Base-by-base conservation (phyloP, 2,113 vertebrate genomes). In the Chamaea fasciata region DNA sequence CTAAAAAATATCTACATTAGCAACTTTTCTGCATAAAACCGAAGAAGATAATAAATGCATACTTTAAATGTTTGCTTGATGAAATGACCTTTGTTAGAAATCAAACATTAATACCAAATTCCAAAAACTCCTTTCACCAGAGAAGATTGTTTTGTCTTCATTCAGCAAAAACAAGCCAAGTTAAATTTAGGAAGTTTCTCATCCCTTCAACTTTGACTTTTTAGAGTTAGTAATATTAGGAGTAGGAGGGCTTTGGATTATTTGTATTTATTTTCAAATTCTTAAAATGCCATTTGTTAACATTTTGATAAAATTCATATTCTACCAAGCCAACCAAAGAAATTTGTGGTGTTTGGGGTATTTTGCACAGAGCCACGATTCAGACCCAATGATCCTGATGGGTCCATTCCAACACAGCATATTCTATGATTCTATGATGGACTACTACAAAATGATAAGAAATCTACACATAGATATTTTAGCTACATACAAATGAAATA, bases 121-220 rank as follows among this genome's bases (percentile, higher is more conserved):
- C 73, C 81, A 62, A 42, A 49, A 68, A 81, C 41, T 21, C 10
- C 24, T 91, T 94, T 85, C 30, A 57, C 26, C 18, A 67, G 21
- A 28, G 59, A 92, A 83, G 74, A 83, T 8, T 92, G 69, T 92
- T 95, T 94, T 87, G 78, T 83, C 87, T 96, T 83, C 20, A 46
- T 33, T 91, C 46, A 87, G 74, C 35, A 87, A 87, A 63, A 69
- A 35, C 16, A 85, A 92, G 49, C 13, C 53, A 91, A 85, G 35
- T 79, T 80, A 83, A 62, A 87, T 65, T 69, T 87, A 80, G 76
- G 26, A 83, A 90, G 26, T 35, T 69, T 41, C 77, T 71, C 57
- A 80, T 7, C 24, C 26, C 6, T 33, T 95, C 69, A 18, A 62
- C 18, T 83, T 65, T 64, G 50, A 57, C 37, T 89, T 89, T 89